phyloP scores from a whole-genome alignment of 2,888 invertebrate species.

The Luperina nickerlii region DNA sequence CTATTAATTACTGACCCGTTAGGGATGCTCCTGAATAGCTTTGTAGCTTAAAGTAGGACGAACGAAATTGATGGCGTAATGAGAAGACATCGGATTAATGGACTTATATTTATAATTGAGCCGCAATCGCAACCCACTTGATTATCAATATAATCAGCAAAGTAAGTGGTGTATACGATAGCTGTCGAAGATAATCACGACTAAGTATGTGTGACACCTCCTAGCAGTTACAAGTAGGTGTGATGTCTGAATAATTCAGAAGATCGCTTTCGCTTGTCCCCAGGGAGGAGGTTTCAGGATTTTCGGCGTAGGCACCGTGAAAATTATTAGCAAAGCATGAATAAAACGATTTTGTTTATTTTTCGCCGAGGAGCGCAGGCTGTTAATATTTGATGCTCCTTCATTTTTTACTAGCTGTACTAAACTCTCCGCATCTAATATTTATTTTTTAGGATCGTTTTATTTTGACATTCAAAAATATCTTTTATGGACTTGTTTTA shows the following conservation, averaged over 20 bases:
- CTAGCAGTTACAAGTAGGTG: constrained; percentile 11
- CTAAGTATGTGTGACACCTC: not conserved
- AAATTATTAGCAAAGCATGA: constrained; percentile 59
- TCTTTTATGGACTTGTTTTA: constrained; percentile 30
- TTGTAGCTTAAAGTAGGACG: not conserved
- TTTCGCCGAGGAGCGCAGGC: constrained; percentile 31
- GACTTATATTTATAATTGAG: constrained; percentile 2
- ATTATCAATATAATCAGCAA: not conserved
- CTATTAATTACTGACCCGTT: constrained; percentile 34
- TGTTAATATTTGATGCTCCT: constrained; percentile 55
- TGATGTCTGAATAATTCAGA: constrained; percentile 34
- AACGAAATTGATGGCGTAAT: constrained; percentile 1
- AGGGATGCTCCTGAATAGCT: constrained; percentile 7
- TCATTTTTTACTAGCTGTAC: constrained; percentile 51
- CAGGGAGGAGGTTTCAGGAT: constrained; percentile 42
- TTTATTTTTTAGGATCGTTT: constrained; percentile 48
- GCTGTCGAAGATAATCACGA: not conserved
- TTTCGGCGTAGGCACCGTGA: constrained; percentile 54
- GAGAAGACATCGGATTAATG: not conserved
- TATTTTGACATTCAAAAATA: constrained; percentile 46
- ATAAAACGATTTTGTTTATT: constrained; percentile 60
- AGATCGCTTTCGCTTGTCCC: constrained; percentile 41
- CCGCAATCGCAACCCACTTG: too few species aligned
- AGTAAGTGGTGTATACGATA: not conserved
- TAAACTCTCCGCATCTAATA: constrained; percentile 51